Base-by-base conservation (phyloP, 2,888 invertebrate genomes). In the Oscheius sp. region DNA sequence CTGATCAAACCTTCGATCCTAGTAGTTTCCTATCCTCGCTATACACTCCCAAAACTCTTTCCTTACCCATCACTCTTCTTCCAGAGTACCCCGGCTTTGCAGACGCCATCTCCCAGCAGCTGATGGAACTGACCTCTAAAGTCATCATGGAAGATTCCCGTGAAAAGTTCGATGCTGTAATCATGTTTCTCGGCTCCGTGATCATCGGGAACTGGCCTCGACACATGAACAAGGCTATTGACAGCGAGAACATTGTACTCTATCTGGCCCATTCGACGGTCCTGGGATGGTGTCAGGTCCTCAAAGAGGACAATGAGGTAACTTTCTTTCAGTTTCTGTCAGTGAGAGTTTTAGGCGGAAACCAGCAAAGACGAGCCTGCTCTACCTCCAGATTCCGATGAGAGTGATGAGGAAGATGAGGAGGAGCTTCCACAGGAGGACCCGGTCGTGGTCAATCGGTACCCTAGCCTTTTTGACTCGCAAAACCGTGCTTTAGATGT, bases 201-300 rank as follows among this genome's bases (percentile, higher is more conserved):
- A 51, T 82, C 10, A 78, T 79, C 66, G 77, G 66, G 11, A 74
- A 76, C 33, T 82, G 82, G 82, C 82, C 82, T 48, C 53, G 79
- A 70, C 21, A 66, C 33, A 29, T 60, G 29, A 58, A 42, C 42
- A 42, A 78, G 70, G 80, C 83, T 10, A 78, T 80, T 37, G 77
- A 79, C 57, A 75, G 72, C 10, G 74, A 78, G 13, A 83, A 83
- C 70, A 72, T 66, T 4, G 72, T 83, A 11, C 71, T 83, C 11
- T 83, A 71, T 72, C 76, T 73, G 0, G 62, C 79, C 10, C 72
- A 77, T 2, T 76, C 76, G 55, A 70, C 79, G 2, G 63, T 83
- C 29, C 80, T 82, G 62, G 83, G 83, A n/a, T 83, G 83, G 83
- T 74, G 82, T n/a, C 62, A 70, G 55, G 79, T 83, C 13, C 55